Base-by-base conservation (phyloP, 2,113 vertebrate genomes). In the Alaudala cheleensis region DNA sequence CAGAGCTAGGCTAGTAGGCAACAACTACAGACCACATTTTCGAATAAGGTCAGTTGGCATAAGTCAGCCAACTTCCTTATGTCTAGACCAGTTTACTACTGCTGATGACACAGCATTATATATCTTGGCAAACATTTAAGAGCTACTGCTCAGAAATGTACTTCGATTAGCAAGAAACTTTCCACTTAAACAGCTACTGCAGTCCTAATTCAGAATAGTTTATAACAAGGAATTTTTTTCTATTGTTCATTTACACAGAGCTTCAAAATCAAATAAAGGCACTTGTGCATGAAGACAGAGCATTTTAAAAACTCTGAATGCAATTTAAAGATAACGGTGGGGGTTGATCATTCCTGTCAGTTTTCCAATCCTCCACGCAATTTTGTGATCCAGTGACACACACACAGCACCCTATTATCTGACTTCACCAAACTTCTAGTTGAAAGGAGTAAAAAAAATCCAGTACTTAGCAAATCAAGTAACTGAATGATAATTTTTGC, bases 381-480 rank as follows among this genome's bases (percentile, higher is more conserved):
- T 74, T 93, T 91, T 60, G 67, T 69, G 84, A 97, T 78, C 50
- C 39, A 91, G 77, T 45, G 67, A 88, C 47, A 95, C 47, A 79
- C 64, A 94, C 11, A 67, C 8, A 94, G 78, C 89, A 88, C 18
- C 80, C 91, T 96, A 96, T 77, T 88, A 77, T 95, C 80, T 95
- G 69, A 92, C 82, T 91, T 96, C 83, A 95, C 60, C 69, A 88
- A 94, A 93, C 24, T 61, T 86, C 82, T 78, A 49, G 37, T 91
- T 10, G 10, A 95, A 96, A 70, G 18, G 7, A 73, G 40, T 19
- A 93, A 37, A 37, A 88, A 54, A 90, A 81, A 62, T 71, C 80
- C 88, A 90, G 54, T 95, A 92, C 58, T 91, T 91, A 81, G 58
- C 66, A 96, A 95, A 92, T 78, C 77, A 96, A 86, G 37, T 81